phyloP scores from a whole-genome alignment of 2,113 vertebrate genomes.

The Casuarius casuarius region DNA sequence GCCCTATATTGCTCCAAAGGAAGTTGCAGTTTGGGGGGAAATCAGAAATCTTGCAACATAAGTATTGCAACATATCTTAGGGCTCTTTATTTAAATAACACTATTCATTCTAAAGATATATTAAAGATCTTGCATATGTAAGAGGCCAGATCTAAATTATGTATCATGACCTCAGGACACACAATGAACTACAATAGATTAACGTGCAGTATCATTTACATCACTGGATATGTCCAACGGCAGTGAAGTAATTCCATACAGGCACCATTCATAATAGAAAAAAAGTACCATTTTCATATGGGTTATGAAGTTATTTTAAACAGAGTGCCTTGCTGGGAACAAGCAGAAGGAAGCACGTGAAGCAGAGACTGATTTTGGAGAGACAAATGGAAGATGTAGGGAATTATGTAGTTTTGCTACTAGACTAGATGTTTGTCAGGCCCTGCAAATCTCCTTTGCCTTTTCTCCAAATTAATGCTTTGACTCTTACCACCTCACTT shows the following conservation, averaged over 20 bases:
- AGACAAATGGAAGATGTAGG: neutral
- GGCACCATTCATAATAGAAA: neutral
- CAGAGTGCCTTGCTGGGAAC: neutral
- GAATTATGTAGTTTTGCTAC: neutral
- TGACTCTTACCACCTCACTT: neutral
- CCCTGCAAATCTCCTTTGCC: neutral
- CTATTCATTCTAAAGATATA: neutral
- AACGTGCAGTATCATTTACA: slow-evolving; percentile 9
- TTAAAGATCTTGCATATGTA: neutral
- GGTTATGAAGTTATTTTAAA: neutral
- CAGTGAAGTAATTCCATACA: neutral
- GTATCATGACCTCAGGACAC: neutral
- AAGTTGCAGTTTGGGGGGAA: neutral
- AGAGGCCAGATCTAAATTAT: slow-evolving; percentile 15
- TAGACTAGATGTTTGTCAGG: neutral
- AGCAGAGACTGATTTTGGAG: neutral
- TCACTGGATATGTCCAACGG: fast-evolving
- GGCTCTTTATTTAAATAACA: neutral
- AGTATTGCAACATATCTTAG: neutral
- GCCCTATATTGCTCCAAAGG: neutral
- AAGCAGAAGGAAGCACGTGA: neutral
- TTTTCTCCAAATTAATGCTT: neutral
- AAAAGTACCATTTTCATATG: neutral
- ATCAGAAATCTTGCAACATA: neutral
- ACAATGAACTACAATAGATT: neutral